These are phyloP conservation scores for Cyclargus thomasi DNA, from an alignment of 1,140 invertebrate species.

Conservation along the genomic window DNA sequence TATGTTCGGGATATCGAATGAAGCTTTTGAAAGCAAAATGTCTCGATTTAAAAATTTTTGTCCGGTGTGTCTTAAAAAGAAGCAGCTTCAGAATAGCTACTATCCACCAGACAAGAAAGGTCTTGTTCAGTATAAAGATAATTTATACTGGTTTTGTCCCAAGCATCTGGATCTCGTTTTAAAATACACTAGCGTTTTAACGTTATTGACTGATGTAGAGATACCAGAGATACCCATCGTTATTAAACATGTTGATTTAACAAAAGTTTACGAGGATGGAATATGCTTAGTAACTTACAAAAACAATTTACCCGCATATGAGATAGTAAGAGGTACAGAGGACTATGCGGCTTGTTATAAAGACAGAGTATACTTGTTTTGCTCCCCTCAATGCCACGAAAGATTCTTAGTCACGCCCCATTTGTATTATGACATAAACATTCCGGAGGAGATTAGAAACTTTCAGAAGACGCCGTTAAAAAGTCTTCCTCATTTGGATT, in stretches of 20 bases:
- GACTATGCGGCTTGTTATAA: constrained; percentile 61
- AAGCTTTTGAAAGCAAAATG: constrained; percentile 69
- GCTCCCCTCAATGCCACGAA: constrained; percentile 61
- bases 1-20: constrained; percentile 67
- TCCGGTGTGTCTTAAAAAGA: constrained; percentile 72
- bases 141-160: constrained; percentile 77
- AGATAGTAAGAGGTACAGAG: constrained; percentile 56
- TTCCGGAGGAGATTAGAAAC: constrained; percentile 55
- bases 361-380: constrained; percentile 74
- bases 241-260: constrained; percentile 50
- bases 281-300: constrained; percentile 77
- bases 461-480: constrained; percentile 61
- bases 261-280: constrained; percentile 67
- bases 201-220: constrained; percentile 42
- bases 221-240: constrained; percentile 72
- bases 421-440: constrained; percentile 57
- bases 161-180: constrained; percentile 68
- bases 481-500: constrained; percentile 73
- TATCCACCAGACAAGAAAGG: constrained; percentile 70
- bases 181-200: constrained; percentile 50
- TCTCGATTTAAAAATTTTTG: constrained; percentile 74
- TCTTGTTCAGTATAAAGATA: constrained; percentile 69
- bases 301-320: constrained; percentile 64
- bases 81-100: constrained; percentile 53
- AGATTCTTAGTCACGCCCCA: constrained; percentile 69